Percentiles rank a stretch among this genome's conserved stretches.
Conservation (phyloP, 2,888 invertebrate genomes). For the Pilophorus perplexus region DNA sequence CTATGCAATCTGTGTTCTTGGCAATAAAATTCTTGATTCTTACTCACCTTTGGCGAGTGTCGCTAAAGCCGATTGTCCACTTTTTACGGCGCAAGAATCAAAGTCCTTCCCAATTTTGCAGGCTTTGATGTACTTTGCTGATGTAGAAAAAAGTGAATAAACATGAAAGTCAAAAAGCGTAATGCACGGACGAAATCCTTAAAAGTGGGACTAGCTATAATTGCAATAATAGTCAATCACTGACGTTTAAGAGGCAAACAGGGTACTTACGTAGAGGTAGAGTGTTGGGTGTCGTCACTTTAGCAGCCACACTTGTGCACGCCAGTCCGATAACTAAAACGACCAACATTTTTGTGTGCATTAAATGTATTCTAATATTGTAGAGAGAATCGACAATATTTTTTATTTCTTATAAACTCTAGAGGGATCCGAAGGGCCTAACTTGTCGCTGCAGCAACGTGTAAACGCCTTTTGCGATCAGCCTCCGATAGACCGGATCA, state of each 20-base stretch:
- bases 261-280: slow-evolving; percentile 3
- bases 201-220: neutral
- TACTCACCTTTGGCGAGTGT: slow-evolving; percentile 38
- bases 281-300: neutral
- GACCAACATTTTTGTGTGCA: too few relatives aligned
- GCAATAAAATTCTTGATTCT: too few relatives aligned
- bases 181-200: neutral
- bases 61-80: slow-evolving; percentile 33
- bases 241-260: neutral
- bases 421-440: too few relatives aligned
- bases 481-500: too few relatives aligned
- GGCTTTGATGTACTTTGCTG: slow-evolving; percentile 41
- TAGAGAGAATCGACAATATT: too few relatives aligned
- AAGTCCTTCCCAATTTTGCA: slow-evolving; percentile 41
- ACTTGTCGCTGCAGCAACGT: too few relatives aligned
- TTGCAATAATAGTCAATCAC: neutral
- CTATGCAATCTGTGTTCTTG: too few relatives aligned
- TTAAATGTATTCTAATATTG: too few relatives aligned
- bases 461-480: neutral
- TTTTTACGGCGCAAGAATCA: slow-evolving; percentile 40
- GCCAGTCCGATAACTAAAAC: neutral
- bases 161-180: neutral
- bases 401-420: too few relatives aligned
- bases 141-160: slow-evolving; percentile 1
- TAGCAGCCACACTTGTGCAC: neutral